Evolutionary conservation across 2,113 vertebrate species (phyloP).

Genomic region (Circaetus gallicus): DNA sequence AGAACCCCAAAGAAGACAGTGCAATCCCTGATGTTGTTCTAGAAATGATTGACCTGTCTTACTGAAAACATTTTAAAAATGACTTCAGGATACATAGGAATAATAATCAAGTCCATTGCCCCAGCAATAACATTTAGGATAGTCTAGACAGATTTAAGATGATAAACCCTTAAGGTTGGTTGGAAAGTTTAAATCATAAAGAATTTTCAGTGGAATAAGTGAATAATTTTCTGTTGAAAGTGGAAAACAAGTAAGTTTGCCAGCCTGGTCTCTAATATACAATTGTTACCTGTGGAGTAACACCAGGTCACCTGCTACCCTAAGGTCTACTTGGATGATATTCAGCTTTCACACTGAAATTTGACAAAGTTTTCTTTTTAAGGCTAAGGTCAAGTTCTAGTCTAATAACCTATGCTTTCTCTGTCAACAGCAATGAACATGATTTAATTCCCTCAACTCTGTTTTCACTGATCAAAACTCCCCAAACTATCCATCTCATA

Average conservation of each 20-base stretch:
- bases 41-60: neutral
- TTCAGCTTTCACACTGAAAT: neutral
- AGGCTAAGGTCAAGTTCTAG: neutral
- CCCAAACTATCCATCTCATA: neutral
- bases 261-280: neutral
- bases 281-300: neutral
- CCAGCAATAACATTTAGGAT: neutral
- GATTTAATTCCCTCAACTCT: neutral
- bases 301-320: neutral
- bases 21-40: neutral
- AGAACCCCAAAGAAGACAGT: neutral
- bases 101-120: neutral
- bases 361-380: neutral
- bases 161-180: neutral
- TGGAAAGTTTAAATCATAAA: neutral
- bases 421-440: neutral
- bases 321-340: neutral
- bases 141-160: neutral
- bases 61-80: constrained; percentile 19
- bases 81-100: neutral
- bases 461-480: neutral
- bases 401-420: neutral
- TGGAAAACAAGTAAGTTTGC: neutral
- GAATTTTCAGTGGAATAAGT: neutral
- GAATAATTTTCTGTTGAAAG: neutral